Percentiles rank a stretch among this genome's conserved stretches.
phyloP scores from a whole-genome alignment of 2,797 vertebrate species.

The Danio kyathit region DNA sequence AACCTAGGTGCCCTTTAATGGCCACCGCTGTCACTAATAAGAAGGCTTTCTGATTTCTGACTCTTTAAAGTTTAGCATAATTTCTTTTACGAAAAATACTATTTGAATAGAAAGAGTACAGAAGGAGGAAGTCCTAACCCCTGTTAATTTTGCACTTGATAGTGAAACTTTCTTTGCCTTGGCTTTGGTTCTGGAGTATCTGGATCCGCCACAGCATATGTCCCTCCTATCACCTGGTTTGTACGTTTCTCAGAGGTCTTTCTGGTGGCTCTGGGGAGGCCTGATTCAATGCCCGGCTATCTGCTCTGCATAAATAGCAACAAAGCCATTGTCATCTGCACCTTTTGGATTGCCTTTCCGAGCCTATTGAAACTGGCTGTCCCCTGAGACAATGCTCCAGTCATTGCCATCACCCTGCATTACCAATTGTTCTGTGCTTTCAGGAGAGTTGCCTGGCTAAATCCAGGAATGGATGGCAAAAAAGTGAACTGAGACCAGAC shows the following conservation, averaged over 20 bases:
- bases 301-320: slow-evolving; percentile 80
- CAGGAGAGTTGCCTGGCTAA: slow-evolving; percentile 81
- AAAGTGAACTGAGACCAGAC: slow-evolving; percentile 45
- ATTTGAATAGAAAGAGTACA: background rate
- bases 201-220: slow-evolving; percentile 34
- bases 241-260: slow-evolving; percentile 67
- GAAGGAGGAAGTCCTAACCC: background rate
- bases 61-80: background rate
- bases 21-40: too few relatives aligned
- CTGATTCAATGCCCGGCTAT: slow-evolving; percentile 76
- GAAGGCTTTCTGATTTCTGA: too few relatives aligned
- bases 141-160: background rate
- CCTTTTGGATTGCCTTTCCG: slow-evolving; percentile 82
- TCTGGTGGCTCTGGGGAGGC: slow-evolving; percentile 66
- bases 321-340: slow-evolving; percentile 82
- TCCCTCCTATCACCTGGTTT: slow-evolving; percentile 45
- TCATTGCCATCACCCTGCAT: slow-evolving; percentile 82
- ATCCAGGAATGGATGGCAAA: slow-evolving; percentile 41
- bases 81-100: background rate
- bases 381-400: slow-evolving; percentile 82
- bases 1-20: too few relatives aligned
- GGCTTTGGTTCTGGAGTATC: slow-evolving; percentile 24
- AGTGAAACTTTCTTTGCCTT: slow-evolving; percentile 30
- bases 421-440: slow-evolving; percentile 83
- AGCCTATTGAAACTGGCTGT: slow-evolving; percentile 84